Evolutionary conservation across 2,797 vertebrate genomes (phyloP), one percentile per base, ranked within the genome.

Genomic region (Brachyalestes nurse): DNA sequence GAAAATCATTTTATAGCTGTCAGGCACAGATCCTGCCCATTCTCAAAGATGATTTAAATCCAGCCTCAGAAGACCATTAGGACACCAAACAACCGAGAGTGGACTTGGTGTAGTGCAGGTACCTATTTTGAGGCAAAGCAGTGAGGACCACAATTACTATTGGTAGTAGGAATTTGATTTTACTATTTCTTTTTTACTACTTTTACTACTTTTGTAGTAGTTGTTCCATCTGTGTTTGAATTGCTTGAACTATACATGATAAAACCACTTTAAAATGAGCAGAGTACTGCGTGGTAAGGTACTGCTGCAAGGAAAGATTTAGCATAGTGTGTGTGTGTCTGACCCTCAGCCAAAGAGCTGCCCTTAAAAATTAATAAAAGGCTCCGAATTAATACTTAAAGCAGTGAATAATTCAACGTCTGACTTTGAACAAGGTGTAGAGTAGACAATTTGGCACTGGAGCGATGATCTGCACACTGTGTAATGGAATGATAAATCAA

Each of bases 341-440:
- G 14, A 88, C 90, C 85, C 89, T 91, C 84, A 86, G 89, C 90
- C 86, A 88, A 42, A 87, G 90, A 91, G 87, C 82, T 78, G 82
- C 87, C 85, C 88, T 94, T 91, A 93, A 94, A 93, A 92, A 87
- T 93, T 88, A 88, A 94, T 92, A 47, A 89, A 86, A 87, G 85
- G 86, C 90, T 91, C 88, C 86, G 90, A 92, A 93, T 92, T 92
- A 89, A 92, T 92, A 88, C 86, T 83, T 75, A 86, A 90, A 73
- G 79, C 83, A 60, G 78, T 93, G 87, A 94, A 93, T 92, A 90
- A 93, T 93, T 92, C 86, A 94, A 88, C 85, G 77, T 77, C 76
- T 47, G 82, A 83, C 86, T 92, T 87, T 84, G 87, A 90, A 87
- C 82, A 84, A 88, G 89, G 82, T 75, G 76, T 62, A 60, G 17